Evolutionary conservation across 2,113 vertebrate genomes (phyloP), one percentile per base, ranked within the genome.

Genomic region (Lepidothrix coronata): DNA sequence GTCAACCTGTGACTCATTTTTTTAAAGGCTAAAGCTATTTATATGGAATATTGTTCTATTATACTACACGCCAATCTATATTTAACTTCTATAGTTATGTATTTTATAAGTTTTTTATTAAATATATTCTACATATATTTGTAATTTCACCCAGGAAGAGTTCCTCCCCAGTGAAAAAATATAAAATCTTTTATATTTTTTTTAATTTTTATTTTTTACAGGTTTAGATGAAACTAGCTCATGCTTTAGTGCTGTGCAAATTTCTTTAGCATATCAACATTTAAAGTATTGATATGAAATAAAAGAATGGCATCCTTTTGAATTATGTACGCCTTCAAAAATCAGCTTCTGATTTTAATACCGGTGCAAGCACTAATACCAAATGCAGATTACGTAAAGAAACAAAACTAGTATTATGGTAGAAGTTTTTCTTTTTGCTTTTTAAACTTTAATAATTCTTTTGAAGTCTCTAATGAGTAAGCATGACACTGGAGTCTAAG

Each of bases 51-150:
- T 98, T 98, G 95, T 97, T 98, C 97, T 98, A 97, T 97, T 97
- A 99, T 98, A 98, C 98, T 99, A 99, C 98, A 99, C 98, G 98
- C 98, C 98, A 98, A 99, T 99, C 98, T 99, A 98, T 98, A 98
- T 98, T 98, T 98, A 98, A 98, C 96, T 98, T 98, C 99, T 99
- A 99, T 98, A 98, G 97, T 99, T 98, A 99, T 97, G 97, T 98
- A 98, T 98, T 99, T 99, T 98, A 99, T 98, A 99, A 98, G 98
- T 98, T 98, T 99, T 99, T 99, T 98, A 99, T 99, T 99, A 99
- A 99, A 99, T 99, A 99, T 99, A 99, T 98, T 99, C 99, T 99
- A 99, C 99, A 99, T 96, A 91, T 98, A 98, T 98, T 98, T 98
- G 97, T 99, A 98, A 98, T 98, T 98, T 99, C 98, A 98, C 97